Conservation (phyloP, 2,888 invertebrate species). For the Cephus spinipes region DNA sequence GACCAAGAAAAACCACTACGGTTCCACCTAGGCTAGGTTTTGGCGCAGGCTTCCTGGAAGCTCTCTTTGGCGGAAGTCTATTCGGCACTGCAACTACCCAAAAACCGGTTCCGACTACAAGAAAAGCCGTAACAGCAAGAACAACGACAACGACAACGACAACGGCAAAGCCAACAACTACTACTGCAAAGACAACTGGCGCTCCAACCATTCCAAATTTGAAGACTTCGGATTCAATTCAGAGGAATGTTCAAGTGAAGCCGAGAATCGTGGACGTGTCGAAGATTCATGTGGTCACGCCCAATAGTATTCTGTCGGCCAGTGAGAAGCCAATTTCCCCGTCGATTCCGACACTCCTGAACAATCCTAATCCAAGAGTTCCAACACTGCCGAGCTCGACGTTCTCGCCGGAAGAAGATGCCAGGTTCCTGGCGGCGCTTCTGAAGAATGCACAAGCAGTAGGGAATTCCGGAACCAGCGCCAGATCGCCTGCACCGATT, state of each 20-base stretch:
- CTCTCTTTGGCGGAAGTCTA: constrained; percentile 54
- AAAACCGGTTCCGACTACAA: constrained; percentile 36
- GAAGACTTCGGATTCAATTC: background rate
- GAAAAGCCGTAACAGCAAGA: constrained; percentile 56
- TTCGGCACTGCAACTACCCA: constrained; percentile 40
- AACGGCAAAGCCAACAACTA: constrained; percentile 31
- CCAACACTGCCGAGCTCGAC: constrained; percentile 39
- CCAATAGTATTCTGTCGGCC: constrained; percentile 46
- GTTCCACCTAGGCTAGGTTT: constrained; percentile 56
- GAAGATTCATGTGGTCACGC: constrained; percentile 34
- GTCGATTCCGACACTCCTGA: constrained; percentile 25
- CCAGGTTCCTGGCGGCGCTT: constrained; percentile 54
- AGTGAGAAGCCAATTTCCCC: constrained; percentile 32
- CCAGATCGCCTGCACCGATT: background rate
- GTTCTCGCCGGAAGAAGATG: constrained; percentile 57
- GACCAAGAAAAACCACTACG: constrained; percentile 60
- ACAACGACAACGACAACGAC: constrained; percentile 63
- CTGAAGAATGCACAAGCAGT: constrained; percentile 42
- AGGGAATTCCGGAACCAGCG: constrained; percentile 30
- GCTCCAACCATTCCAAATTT: background rate
- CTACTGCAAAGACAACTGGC: constrained; percentile 22
- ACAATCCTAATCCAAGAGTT: constrained; percentile 41
- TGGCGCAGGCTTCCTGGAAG: constrained; percentile 52
- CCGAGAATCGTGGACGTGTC: constrained; percentile 31
- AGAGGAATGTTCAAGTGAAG: constrained; percentile 24